Evolutionary conservation across 2,113 vertebrate genomes (phyloP).

Genomic region (Rattus norvegicus): DNA sequence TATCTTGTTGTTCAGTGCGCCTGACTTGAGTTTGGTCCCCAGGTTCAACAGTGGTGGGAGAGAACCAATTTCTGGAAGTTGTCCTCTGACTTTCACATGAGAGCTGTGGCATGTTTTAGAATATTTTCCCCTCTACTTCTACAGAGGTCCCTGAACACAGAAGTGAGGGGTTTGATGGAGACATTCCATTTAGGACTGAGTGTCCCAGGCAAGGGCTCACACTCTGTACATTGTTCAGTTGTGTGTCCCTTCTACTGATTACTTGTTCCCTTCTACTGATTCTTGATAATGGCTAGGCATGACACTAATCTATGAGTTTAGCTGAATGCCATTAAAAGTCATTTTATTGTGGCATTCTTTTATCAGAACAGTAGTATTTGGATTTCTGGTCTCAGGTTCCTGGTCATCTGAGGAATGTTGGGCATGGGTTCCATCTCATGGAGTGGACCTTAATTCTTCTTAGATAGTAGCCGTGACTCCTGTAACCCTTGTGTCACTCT

Average conservation of each 20-base stretch:
- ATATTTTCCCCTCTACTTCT: background rate
- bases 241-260: background rate
- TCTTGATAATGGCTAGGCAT: background rate
- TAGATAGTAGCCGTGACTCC: background rate
- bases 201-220: background rate
- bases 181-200: background rate
- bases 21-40: background rate
- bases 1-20: background rate
- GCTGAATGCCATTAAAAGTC: background rate
- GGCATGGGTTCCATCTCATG: background rate
- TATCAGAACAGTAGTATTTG: background rate
- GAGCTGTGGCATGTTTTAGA: background rate
- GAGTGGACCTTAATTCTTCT: background rate
- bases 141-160: background rate
- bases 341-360: background rate
- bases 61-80: background rate
- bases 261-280: background rate
- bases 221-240: background rate
- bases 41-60: background rate
- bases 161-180: background rate
- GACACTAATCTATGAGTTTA: background rate
- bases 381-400: background rate
- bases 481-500: background rate
- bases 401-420: background rate
- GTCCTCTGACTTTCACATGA: background rate